Evolutionary conservation across 2,888 invertebrate species (phyloP).

Genomic region (Hyles lineata): DNA sequence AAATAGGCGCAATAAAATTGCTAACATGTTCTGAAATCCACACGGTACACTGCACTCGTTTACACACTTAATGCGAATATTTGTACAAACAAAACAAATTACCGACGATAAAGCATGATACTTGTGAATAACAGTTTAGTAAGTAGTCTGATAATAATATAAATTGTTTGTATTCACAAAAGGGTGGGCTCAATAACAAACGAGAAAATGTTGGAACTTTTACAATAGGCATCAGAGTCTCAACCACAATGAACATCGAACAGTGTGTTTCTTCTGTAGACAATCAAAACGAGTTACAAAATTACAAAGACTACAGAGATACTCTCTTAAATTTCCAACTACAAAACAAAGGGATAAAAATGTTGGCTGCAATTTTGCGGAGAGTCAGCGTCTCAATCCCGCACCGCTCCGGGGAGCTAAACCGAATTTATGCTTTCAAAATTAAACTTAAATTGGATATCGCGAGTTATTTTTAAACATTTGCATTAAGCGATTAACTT

Average conservation of each 20-base stretch:
- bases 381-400: constrained; percentile 69
- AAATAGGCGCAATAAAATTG: too few species aligned
- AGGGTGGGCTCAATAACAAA: constrained; percentile 44
- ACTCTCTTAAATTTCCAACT: constrained; percentile 68
- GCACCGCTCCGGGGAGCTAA: constrained; percentile 75
- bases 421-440: constrained; percentile 82
- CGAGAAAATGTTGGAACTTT: constrained; percentile 52
- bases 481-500: constrained; percentile 64
- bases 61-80: not conserved
- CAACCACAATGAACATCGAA: constrained; percentile 55
- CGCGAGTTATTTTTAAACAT: constrained; percentile 74
- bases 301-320: constrained; percentile 70
- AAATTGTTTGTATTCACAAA: constrained; percentile 40
- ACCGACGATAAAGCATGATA: too few species aligned
- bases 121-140: not conserved
- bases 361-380: constrained; percentile 76
- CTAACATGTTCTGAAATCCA: not conserved
- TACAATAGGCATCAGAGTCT: constrained; percentile 49
- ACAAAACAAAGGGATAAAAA: constrained; percentile 79
- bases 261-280: constrained; percentile 55
- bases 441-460: constrained; percentile 83
- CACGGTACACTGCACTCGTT: not conserved
- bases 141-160: constrained; percentile 30
- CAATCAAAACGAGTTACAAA: constrained; percentile 69
- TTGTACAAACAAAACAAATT: not conserved